Evolutionary conservation across 2,888 invertebrate genomes (phyloP), one percentile per base, ranked within the genome.

Genomic region (Campopleginae sp.): DNA sequence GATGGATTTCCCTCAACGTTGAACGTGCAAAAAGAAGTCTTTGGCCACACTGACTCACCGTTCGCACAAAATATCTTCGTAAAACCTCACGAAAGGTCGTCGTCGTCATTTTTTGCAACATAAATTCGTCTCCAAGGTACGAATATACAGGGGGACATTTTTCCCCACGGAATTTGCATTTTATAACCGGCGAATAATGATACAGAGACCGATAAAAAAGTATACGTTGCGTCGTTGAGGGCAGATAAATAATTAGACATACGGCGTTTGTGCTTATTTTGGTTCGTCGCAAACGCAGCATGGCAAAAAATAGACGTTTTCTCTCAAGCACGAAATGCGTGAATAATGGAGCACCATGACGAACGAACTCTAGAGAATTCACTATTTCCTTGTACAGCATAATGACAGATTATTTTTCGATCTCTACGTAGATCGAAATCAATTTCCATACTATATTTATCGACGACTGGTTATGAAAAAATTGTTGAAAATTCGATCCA

Each of bases 161-260:
- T 68, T 68, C 27, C 46, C 44, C 23, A 27, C n/a, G 14, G 23
- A 14, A 71, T 71, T 71, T 72, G 54, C 54, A 72, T 42, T 72
- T 23, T 54, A 33, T 31, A 51, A 51, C 51, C 31, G 23, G 19
- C n/a, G 46, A 33, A 48, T 48, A 70, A 46, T 23, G n/a, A 48
- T 23, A 54, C 48, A 38, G 71, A 27, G 33, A 14, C 5, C 33
- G n/a, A 68, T 27, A 27, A 71, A 51, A 72, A 54, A 71, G 17
- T 51, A 51, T 7, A 51, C 23, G 38, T 23, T 46, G 5, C 27
- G 0, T 14, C 6, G 58, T 58, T n/a, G n/a, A n/a, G 27, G 14
- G 14, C 14, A 14, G 58, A 6, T 38, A 38, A 65, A 65, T 65
- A 33, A 38, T 8, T 58, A 58, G 58, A 14, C 65, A 23, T 42